Evolutionary conservation across 2,888 invertebrate species (phyloP), one percentile per base, ranked within the genome.

Genomic region (Operophtera brumata): DNA sequence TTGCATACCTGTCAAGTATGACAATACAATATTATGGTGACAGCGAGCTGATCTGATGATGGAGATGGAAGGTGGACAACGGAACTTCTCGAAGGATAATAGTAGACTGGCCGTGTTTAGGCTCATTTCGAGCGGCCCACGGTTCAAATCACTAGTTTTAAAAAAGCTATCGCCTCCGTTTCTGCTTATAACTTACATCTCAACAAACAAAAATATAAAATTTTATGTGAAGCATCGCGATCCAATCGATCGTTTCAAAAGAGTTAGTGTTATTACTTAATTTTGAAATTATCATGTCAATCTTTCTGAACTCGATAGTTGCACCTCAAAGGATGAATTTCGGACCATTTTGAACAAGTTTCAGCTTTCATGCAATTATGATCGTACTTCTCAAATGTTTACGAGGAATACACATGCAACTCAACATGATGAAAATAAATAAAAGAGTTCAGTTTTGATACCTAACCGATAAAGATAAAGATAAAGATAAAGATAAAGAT

Each of bases 191-290:
- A 8, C 45, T 69, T 69, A 47, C 3, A 45, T 66, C 54, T 57
- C 14, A 12, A 37, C 53, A 57, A 61, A 71, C 70, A 73, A 85
- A 84, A 85, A 85, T 88, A 87, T 89, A 85, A 89, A 88, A 84
- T 86, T 89, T 89, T 84, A 88, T 86, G 86, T 73, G 69, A 73
- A 75, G 70, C 77, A 72, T 74, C 72, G 73, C 71, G 76, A 80
- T 75, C 76, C 73, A 66, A 80, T 78, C 71, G 79, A 67, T 73
- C 73, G 73, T 78, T 79, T 68, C 77, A 71, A 73, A 71, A 78
- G 77, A 82, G 72, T 84, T 84, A 88, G 80, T 84, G 88, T 89
- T 88, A 89, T 87, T 84, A 82, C 89, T 89, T 88, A 84, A 89
- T 89, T 89, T 81, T 68, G 70, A 75, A 75, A 78, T 82, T 83